Base-by-base conservation (phyloP, 1,140 invertebrate genomes). In the Brachionus manjavacas region DNA sequence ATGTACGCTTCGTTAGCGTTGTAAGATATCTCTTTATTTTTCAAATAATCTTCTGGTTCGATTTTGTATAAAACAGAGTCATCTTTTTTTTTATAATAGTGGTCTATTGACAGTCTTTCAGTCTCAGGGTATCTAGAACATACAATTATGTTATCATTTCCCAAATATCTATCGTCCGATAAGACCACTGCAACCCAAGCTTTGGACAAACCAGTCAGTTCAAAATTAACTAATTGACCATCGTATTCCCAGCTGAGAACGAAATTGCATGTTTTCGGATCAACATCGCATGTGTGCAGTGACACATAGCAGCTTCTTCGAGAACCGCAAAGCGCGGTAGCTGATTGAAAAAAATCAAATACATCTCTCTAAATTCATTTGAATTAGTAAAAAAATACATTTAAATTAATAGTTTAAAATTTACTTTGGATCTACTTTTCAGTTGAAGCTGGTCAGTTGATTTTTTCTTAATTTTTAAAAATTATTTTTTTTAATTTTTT, bases 181-280 rank as follows among this genome's bases (percentile, higher is more conserved):
- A 81, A 64, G 6, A 81, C 79, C 6, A 81, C 79, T 25, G 52
- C 79, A 4, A 81, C 31, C 79, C 79, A 81, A 12, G 79, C 79
- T 12, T 43, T 31, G 16, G 79, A 81, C 25, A 81, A 35, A 46
- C 55, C 79, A 28, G 52, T 81, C 23, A 81, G 46, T 16, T 81
- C 79, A 20, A 41, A 81, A 64, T 81, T 81, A 23, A 81, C 20
- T 8, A 64, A 68, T 81, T 81, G 23, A 64, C 79, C 79, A 46
- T 81, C 79, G 25, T 66, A 81, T 43, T 81, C 79, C 79, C 79
- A 81, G 25, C 52, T 81, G 23, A 81, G 52, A 81, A 81, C 79
- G 25, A 81, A 81, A 25, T 81, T 81, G 39, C 79, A 81, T 35
- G 79, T 81, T 25, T 81, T 68, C 4, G 79, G 79, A 41, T 81